phyloP scores from a whole-genome alignment of 1,140 invertebrate genomes.

The Megathymus violae region DNA sequence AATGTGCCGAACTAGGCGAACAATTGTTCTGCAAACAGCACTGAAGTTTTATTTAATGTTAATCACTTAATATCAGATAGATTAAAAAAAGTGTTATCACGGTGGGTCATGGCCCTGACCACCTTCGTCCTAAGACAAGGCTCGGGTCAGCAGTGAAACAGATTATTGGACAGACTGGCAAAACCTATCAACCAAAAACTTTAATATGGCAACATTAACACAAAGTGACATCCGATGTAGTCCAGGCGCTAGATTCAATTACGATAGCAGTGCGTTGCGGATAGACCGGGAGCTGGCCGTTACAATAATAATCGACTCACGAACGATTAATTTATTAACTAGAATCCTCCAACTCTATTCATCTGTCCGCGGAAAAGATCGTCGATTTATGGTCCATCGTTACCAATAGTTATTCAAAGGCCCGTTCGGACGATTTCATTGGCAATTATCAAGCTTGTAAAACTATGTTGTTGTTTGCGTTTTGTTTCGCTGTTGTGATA shows the following conservation, averaged over 20 bases:
- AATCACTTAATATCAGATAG: too few species aligned
- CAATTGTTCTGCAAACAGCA: too few species aligned
- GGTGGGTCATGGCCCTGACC: too few species aligned
- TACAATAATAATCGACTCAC: conserved; percentile 74
- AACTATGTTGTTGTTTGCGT: conserved; percentile 11
- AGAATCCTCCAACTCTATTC: conserved; percentile 51
- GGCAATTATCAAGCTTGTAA: conserved; percentile 31
- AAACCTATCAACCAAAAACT: too few species aligned
- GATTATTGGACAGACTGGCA: too few species aligned
- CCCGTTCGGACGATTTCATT: conserved; percentile 23
- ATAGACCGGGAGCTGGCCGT: conserved; percentile 62
- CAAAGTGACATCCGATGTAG: conserved; percentile 3
- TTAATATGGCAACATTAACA: conserved; percentile 36
- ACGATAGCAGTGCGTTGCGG: conserved; percentile 56
- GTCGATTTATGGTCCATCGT: conserved; percentile 41
- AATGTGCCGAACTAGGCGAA: too few species aligned
- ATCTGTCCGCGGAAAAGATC: conserved; percentile 46
- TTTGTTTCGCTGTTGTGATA: too few species aligned
- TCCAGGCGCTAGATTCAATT: conserved; percentile 67
- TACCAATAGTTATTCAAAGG: conserved; percentile 30
- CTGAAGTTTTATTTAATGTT: too few species aligned
- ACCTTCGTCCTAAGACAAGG: too few species aligned
- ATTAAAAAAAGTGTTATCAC: too few species aligned
- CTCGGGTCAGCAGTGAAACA: too few species aligned
- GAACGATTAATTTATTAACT: conserved; percentile 74